These are phyloP conservation scores for Malurus leucopterus DNA, from an alignment of 2,797 vertebrate genomes.

Conservation along the genomic window DNA sequence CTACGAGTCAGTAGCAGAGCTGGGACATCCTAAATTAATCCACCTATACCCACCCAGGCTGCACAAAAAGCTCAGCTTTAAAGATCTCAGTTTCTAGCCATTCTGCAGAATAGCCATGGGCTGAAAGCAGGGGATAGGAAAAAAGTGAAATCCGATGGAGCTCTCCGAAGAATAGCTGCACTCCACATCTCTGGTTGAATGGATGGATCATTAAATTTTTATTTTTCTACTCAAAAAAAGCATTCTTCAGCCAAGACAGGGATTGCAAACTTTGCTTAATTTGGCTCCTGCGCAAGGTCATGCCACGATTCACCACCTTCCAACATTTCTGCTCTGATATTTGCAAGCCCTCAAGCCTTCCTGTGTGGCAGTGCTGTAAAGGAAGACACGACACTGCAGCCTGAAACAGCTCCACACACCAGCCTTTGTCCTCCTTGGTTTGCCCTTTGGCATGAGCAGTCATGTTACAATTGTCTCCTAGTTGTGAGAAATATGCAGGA, in stretches of 20 bases:
- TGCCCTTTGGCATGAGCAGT: neutral
- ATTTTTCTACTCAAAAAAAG: neutral
- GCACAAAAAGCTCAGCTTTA: neutral
- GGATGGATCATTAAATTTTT: neutral
- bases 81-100: neutral
- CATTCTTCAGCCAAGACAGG: neutral
- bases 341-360: neutral
- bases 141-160: neutral
- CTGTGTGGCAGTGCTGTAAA: neutral
- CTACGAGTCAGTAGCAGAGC: neutral
- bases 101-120: neutral
- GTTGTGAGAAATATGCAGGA: neutral
- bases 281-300: neutral
- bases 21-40: neutral
- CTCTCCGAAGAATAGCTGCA: neutral
- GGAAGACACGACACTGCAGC: neutral
- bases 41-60: neutral
- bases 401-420: neutral
- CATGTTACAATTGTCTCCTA: neutral
- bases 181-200: neutral
- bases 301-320: neutral
- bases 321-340: neutral
- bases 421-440: neutral
- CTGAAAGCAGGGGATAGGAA: neutral
- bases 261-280: neutral